A percentile compares a stretch with the other conserved stretches of the same genome.
Conservation (phyloP, 2,888 invertebrate species). For the Gerris lacustris region DNA sequence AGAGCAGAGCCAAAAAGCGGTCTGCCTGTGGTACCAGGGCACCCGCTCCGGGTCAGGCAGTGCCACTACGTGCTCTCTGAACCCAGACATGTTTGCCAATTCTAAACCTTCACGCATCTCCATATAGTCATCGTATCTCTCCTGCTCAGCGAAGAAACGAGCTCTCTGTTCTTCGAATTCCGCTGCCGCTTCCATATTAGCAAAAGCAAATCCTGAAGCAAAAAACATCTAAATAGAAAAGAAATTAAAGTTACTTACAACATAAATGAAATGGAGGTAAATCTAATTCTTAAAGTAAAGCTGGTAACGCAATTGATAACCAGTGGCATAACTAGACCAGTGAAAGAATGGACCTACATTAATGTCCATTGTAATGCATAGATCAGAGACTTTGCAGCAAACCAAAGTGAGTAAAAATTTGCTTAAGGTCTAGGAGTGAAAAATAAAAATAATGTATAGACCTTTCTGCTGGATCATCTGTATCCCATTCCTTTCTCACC, state of each 20-base stretch:
- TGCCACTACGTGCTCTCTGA: slow-evolving; percentile 46
- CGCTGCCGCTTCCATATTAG: slow-evolving; percentile 59
- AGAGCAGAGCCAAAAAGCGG: slow-evolving; percentile 63
- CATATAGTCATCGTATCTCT: slow-evolving; percentile 70
- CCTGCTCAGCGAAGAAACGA: slow-evolving; percentile 66
- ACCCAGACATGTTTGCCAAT: slow-evolving; percentile 49
- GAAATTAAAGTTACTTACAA: background rate
- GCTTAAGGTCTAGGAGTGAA: too few relatives aligned
- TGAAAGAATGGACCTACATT: too few relatives aligned
- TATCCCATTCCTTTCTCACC: too few relatives aligned
- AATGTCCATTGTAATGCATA: too few relatives aligned
- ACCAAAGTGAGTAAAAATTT: too few relatives aligned
- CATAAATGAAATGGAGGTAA: too few relatives aligned
- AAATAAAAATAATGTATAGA: too few relatives aligned
- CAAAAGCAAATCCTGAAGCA: slow-evolving; percentile 53
- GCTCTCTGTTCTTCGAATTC: slow-evolving; percentile 73
- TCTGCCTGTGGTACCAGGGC: slow-evolving; percentile 55
- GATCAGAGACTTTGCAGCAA: too few relatives aligned
- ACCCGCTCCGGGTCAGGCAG: slow-evolving; percentile 38
- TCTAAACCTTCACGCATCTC: slow-evolving; percentile 72
- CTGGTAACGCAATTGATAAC: too few relatives aligned
- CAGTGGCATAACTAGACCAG: too few relatives aligned
- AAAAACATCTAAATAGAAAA: background rate
- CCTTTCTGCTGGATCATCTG: too few relatives aligned
- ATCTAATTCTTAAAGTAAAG: too few relatives aligned